Evolutionary conservation across 92 coral and sea anemone genomes (phyloP).

Genomic region (Chrysogorgia sp.): DNA sequence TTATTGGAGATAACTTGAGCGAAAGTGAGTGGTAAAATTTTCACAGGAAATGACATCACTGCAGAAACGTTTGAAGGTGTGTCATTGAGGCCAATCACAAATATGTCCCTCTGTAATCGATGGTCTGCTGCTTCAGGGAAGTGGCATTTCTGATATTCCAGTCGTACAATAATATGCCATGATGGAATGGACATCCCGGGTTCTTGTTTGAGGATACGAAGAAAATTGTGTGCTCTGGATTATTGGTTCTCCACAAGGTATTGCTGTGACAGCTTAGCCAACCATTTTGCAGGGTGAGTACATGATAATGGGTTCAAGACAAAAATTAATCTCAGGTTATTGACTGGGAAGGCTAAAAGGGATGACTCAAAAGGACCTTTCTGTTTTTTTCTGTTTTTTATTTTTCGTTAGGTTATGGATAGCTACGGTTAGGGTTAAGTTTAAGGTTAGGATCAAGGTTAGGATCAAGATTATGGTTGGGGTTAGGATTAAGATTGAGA

Average conservation of each 20-base stretch:
- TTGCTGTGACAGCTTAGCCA: constrained; percentile 42
- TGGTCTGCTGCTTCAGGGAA: constrained; percentile 59
- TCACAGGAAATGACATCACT: constrained; percentile 58
- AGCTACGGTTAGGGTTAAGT: too few species aligned
- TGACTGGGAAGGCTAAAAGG: too few species aligned
- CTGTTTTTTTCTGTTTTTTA: too few species aligned
- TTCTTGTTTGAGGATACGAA: constrained; percentile 55
- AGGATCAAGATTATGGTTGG: too few species aligned
- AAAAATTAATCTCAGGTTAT: too few species aligned
- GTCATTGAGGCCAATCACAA: constrained; percentile 68
- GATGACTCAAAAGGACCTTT: too few species aligned
- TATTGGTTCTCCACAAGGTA: constrained; percentile 55
- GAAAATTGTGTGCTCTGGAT: constrained; percentile 58
- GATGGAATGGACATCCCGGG: constrained; percentile 69
- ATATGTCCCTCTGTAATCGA: constrained; percentile 59
- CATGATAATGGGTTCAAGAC: too few species aligned
- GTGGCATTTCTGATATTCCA: constrained; percentile 62
- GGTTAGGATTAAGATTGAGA: too few species aligned
- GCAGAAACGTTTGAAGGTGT: constrained; percentile 61
- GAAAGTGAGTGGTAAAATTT: constrained; percentile 54
- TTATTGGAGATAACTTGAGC: constrained; percentile 58
- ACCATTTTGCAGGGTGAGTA: constrained; percentile 66
- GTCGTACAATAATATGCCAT: constrained; percentile 59
- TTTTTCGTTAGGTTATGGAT: too few species aligned
- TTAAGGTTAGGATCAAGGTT: too few species aligned